Evolutionary conservation across 2,888 invertebrate species (phyloP).

Genomic region (Actias luna): DNA sequence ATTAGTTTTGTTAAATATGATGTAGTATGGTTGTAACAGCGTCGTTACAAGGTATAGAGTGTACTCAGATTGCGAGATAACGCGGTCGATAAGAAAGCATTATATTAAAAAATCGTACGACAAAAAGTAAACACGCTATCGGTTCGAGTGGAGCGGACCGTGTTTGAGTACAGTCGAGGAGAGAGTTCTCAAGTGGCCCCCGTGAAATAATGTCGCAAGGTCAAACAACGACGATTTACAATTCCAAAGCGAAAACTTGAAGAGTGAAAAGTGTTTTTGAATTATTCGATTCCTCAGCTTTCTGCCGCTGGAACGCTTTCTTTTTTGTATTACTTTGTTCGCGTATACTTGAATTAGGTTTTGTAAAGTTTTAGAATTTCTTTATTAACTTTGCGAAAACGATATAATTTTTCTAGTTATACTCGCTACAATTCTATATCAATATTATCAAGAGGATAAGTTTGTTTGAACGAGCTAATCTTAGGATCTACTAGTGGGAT

Average conservation of each 20-base stretch:
- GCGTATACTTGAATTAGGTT: too few species aligned
- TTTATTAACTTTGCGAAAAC: too few species aligned
- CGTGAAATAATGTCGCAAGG: not conserved
- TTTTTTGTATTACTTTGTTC: too few species aligned
- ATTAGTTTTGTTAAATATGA: slow-evolving; percentile 40
- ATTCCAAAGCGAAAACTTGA: not conserved
- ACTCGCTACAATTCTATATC: too few species aligned
- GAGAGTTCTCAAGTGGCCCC: slow-evolving; percentile 12
- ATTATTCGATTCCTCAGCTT: too few species aligned
- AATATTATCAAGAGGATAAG: too few species aligned
- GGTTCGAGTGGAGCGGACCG: slow-evolving; percentile 22
- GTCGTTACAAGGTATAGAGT: slow-evolving; percentile 64
- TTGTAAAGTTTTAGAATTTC: too few species aligned
- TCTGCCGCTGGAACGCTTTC: too few species aligned
- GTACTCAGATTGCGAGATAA: slow-evolving; percentile 69
- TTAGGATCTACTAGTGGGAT: too few species aligned
- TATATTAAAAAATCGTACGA: slow-evolving; percentile 45
- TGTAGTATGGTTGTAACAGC: slow-evolving; percentile 57
- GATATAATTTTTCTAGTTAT: too few species aligned
- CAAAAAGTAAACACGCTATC: slow-evolving; percentile 25
- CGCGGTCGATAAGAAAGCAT: slow-evolving; percentile 47
- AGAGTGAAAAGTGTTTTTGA: not conserved
- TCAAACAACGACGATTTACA: not conserved
- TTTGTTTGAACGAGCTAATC: too few species aligned
- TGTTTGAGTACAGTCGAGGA: slow-evolving; percentile 18